Percentiles rank a stretch among this genome's conserved stretches.
phyloP scores from a whole-genome alignment of 2,888 invertebrate genomes.

The Phymatocera aterrima region DNA sequence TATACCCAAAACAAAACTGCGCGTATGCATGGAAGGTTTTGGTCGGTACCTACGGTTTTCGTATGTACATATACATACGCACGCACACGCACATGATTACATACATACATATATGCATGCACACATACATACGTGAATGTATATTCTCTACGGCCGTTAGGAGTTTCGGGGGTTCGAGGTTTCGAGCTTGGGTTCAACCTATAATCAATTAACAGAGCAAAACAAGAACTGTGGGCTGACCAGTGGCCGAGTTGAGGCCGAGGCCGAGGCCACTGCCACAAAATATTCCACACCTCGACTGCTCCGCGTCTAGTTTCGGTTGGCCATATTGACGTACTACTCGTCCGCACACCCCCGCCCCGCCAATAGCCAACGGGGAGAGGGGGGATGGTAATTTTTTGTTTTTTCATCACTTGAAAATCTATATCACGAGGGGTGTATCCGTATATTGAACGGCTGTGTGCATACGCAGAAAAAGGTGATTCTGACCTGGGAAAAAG shows the following conservation, averaged over 20 bases:
- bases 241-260: slow-evolving; percentile 56
- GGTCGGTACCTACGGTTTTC: slow-evolving; percentile 51
- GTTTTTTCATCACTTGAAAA: too few relatives aligned
- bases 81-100: too few relatives aligned
- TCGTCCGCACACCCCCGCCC: too few relatives aligned
- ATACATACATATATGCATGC: too few relatives aligned
- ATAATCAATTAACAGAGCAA: slow-evolving; percentile 69
- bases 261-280: slow-evolving; percentile 53
- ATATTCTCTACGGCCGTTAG: slow-evolving; percentile 24
- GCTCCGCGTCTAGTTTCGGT: slow-evolving; percentile 11
- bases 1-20: slow-evolving; percentile 52
- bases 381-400: background rate
- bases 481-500: too few relatives aligned
- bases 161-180: slow-evolving; percentile 54
- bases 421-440: too few relatives aligned
- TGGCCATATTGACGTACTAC: slow-evolving; percentile 31
- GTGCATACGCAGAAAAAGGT: too few relatives aligned
- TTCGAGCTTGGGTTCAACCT: slow-evolving; percentile 59
- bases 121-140: background rate
- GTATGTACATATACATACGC: too few relatives aligned
- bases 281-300: slow-evolving; percentile 59
- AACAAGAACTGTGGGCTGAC: slow-evolving; percentile 61
- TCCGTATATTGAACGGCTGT: too few relatives aligned
- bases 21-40: slow-evolving; percentile 53
- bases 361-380: too few relatives aligned